These are phyloP conservation scores for Cydia fagiglandana DNA, from an alignment of 1,140 invertebrate genomes.

Conservation along the genomic window DNA sequence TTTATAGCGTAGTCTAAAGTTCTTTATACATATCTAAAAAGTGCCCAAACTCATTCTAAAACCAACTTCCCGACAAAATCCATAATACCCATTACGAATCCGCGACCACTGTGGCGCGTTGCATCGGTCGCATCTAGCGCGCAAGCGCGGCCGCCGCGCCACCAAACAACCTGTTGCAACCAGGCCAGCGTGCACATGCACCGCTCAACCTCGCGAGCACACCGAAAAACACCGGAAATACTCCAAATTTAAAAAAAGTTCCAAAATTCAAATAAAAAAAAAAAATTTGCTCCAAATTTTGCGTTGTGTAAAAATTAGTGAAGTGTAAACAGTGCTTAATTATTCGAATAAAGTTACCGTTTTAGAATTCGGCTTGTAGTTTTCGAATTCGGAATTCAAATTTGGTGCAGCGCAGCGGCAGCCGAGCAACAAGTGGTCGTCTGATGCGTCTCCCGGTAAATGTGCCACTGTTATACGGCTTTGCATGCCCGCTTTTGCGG, in stretches of 20 bases:
- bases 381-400: constrained; percentile 37
- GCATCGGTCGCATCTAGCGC: constrained; percentile 52
- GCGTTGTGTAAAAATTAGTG: not conserved
- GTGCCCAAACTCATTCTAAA: not conserved
- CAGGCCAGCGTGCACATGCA: constrained; percentile 73
- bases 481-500: constrained; percentile 69
- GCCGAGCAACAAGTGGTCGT: constrained; percentile 72
- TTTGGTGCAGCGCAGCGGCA: constrained; percentile 35
- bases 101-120: constrained; percentile 61
- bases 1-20: not conserved
- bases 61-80: not conserved
- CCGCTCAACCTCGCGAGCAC: constrained; percentile 50
- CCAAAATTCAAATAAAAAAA: constrained; percentile 4
- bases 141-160: constrained; percentile 58
- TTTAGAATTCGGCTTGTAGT: constrained; percentile 45
- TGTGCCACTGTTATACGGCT: constrained; percentile 69
- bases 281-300: constrained; percentile 16
- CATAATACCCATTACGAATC: constrained; percentile 5
- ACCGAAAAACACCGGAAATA: constrained; percentile 18
- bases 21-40: no score
- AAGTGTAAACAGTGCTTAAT: constrained; percentile 24
- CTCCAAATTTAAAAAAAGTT: constrained; percentile 13
- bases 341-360: constrained; percentile 49
- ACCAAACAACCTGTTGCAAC: constrained; percentile 77
- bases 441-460: constrained; percentile 74